Conservation (phyloP, 1,140 invertebrate species). For the Maconellicoccus hirsutus region DNA sequence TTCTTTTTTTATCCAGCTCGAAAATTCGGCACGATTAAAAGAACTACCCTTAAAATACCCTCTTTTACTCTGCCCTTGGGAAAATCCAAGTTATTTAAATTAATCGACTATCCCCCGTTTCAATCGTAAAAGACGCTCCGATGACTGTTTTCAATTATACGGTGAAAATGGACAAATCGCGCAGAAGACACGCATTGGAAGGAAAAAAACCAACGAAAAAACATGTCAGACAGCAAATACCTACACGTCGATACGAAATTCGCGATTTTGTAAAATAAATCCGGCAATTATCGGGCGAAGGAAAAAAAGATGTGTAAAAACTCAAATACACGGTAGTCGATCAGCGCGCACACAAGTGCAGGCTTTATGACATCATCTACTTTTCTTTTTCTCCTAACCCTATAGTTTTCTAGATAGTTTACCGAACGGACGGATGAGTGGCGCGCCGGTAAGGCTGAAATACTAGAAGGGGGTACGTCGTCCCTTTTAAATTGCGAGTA, state of each 20-base stretch:
- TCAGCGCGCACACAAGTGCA: neutral
- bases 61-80: neutral
- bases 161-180: neutral
- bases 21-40: neutral
- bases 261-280: neutral
- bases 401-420: neutral
- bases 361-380: constrained; percentile 10
- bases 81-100: neutral
- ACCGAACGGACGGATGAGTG: neutral
- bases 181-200: neutral
- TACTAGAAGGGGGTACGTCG: constrained; percentile 13
- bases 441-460: neutral
- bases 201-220: neutral
- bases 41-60: neutral
- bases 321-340: too few species aligned
- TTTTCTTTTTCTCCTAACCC: neutral
- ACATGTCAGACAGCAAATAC: neutral
- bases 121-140: neutral
- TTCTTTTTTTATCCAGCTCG: neutral
- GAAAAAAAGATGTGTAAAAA: too few species aligned
- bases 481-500: constrained; percentile 22
- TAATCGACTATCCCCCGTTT: neutral
- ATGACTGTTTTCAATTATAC: neutral
- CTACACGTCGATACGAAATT: neutral
- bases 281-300: neutral